Evolutionary conservation across 1,140 invertebrate genomes (phyloP).

Genomic region (Ostrea denselamellosa): DNA sequence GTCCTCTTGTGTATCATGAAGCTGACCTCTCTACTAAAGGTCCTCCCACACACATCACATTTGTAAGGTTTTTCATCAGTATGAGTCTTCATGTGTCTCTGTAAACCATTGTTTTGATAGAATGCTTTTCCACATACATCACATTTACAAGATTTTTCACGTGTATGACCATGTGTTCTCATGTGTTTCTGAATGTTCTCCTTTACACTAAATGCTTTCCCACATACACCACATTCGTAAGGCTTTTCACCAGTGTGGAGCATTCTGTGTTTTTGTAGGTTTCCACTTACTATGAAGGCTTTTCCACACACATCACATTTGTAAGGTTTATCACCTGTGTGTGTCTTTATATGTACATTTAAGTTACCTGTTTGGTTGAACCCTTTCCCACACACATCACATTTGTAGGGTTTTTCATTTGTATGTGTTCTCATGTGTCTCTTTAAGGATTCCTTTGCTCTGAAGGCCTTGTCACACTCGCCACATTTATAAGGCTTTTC

Average conservation of each 20-base stretch:
- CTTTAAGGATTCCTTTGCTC: too few relatives aligned
- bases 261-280: background rate
- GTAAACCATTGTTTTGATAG: conserved; percentile 57
- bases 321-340: background rate
- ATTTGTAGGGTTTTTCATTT: background rate
- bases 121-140: conserved; percentile 86
- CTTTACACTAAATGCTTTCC: conserved; percentile 95
- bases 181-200: conserved; percentile 95
- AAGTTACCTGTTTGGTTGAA: background rate
- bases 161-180: conserved; percentile 90
- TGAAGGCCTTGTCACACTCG: background rate
- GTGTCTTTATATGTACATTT: background rate
- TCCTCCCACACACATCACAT: conserved; percentile 63
- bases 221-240: conserved; percentile 90
- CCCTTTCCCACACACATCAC: background rate
- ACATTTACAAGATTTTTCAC: conserved; percentile 98
- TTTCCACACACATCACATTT: background rate
- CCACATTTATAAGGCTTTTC: background rate
- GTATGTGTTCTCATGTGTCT: too few relatives aligned
- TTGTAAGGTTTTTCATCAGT: conserved; percentile 63
- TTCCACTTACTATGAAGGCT: background rate
- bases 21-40: conserved; percentile 48
- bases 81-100: conserved; percentile 81
- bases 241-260: conserved; percentile 50
- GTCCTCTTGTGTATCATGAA: conserved; percentile 59